Percentiles rank a stretch among this genome's conserved stretches.
These are phyloP conservation scores for Pedetes capensis DNA, from an alignment of 2,113 vertebrate genomes.

Conservation along the genomic window DNA sequence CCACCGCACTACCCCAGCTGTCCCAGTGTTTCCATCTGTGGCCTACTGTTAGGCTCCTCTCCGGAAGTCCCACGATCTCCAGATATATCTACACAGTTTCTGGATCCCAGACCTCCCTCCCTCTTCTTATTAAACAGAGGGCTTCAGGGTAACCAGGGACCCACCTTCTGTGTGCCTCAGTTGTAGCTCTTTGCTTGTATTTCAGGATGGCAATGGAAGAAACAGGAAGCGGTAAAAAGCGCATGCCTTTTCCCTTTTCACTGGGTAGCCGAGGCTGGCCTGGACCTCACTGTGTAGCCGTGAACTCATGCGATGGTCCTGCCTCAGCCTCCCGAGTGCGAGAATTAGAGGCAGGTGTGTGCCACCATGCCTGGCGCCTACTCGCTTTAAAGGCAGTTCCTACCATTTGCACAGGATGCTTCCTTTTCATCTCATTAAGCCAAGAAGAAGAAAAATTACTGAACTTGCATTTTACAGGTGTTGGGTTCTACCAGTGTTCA, in stretches of 20 bases:
- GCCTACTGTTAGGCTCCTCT: neutral
- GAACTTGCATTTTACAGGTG: neutral
- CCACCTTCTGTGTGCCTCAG: neutral
- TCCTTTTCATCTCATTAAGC: neutral
- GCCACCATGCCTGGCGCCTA: too few species aligned
- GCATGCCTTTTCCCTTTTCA: neutral
- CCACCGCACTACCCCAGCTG: fast-evolving
- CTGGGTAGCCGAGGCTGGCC: too few species aligned
- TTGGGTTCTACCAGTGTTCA: neutral
- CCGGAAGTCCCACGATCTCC: neutral
- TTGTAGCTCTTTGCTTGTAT: neutral
- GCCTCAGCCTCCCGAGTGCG: too few species aligned
- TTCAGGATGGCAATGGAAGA: neutral
- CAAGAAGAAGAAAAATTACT: neutral
- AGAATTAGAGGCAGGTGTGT: too few species aligned
- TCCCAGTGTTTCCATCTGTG: neutral
- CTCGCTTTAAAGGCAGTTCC: neutral
- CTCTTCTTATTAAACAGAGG: neutral
- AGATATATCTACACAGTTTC: neutral
- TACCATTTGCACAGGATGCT: neutral
- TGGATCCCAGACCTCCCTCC: neutral
- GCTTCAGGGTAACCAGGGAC: neutral
- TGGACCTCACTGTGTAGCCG: too few species aligned
- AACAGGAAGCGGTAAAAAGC: neutral
- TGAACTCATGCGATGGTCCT: too few species aligned